Base-by-base conservation (phyloP, 2,113 vertebrate genomes). In the Lates calcarifer region DNA sequence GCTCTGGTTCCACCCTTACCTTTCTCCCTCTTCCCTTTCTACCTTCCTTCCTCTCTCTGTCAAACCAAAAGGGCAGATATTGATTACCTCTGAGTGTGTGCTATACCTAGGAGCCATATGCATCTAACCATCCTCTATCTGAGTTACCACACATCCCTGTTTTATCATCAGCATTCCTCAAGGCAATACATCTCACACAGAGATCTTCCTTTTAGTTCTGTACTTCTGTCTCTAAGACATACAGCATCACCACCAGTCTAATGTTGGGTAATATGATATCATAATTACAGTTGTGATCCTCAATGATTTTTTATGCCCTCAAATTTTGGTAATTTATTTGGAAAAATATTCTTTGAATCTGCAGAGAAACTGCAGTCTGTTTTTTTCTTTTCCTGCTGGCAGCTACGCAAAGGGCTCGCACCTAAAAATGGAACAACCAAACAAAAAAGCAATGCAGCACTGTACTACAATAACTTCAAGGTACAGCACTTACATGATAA, bases 61-160 rank as follows among this genome's bases (percentile, higher is more conserved):
- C 81, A 84, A 86, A 86, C 80, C 77, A 78, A 81, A 47, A 84
- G 88, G 79, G 79, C 79, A 85, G 62, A 81, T 91, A 93, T 92
- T 72, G 91, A 93, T 90, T 90, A 82, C 65, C 69, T 64, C 70
- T 56, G 79, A 72, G 55, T 84, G 81, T 80, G 69, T 71, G 31
- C 33, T 71, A 70, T 86, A 86, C 65, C 82, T 87, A 0, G 51
- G 68, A 90, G 87, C 84, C 74, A 82, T 83, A 77, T 79, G 74
- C 69, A 84, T 77, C 61, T 37, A 58, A 64, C 60, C 43, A 47
- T 33, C 33, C 45, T 77, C 76, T 84, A 6, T 81, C 61, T 65
- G 68, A 51, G 57, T 58, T 70, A 74, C 68, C 56, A 74, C 68
- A 47, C 65, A 82, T n/a, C 60, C 51, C 43, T 67, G 53, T 81